These are phyloP conservation scores for Acropora yongei DNA, from an alignment of 64 coral and sea anemone genomes.

Conservation along the genomic window DNA sequence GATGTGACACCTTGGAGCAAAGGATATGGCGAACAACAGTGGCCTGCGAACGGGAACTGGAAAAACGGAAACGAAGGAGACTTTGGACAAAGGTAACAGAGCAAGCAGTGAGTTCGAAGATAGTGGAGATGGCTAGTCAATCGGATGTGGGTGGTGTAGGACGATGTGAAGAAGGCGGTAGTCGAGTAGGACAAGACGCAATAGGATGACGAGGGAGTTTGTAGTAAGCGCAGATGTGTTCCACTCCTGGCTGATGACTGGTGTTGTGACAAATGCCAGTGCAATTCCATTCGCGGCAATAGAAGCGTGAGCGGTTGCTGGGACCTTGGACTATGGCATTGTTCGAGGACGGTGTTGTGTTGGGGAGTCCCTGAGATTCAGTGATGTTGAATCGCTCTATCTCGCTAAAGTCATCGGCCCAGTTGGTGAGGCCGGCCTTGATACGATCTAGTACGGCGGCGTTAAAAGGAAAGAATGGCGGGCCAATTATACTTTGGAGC, in stretches of 20 bases:
- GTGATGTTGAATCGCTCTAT: conserved; percentile 54
- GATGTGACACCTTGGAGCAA: neutral
- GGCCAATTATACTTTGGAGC: conserved; percentile 15
- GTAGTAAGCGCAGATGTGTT: neutral
- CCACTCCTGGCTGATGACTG: neutral
- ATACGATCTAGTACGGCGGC: too few relatives aligned
- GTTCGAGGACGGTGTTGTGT: neutral
- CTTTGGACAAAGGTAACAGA: neutral
- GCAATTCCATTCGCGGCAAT: conserved; percentile 46
- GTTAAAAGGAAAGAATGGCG: neutral
- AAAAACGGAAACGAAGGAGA: neutral
- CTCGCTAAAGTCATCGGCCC: too few relatives aligned
- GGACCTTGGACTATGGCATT: neutral
- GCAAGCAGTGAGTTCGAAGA: neutral
- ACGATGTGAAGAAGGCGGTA: neutral
- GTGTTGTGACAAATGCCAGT: neutral
- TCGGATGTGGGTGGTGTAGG: neutral
- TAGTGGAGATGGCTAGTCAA: neutral
- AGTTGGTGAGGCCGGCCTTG: too few relatives aligned
- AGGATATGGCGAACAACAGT: conserved; percentile 9
- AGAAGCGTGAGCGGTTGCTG: neutral
- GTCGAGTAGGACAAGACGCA: neutral
- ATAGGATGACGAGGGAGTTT: neutral
- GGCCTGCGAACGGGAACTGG: neutral
- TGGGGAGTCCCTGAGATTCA: conserved; percentile 17